A percentile compares a stretch with the other conserved stretches of the same genome.
Evolutionary conservation across 2,797 vertebrate species (phyloP).

Genomic region (Labroides dimidiatus): DNA sequence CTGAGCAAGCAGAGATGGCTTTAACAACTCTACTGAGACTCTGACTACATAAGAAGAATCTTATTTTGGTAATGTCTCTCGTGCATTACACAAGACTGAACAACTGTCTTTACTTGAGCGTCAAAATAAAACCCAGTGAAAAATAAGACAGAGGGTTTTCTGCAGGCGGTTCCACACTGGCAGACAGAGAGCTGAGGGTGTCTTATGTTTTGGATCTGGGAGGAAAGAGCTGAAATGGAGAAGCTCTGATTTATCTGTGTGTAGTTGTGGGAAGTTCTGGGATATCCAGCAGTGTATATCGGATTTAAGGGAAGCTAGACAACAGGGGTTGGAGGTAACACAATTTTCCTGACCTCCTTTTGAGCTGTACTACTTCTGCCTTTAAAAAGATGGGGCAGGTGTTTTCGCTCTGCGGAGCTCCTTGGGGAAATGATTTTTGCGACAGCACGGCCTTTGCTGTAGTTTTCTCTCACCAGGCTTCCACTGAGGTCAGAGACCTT

Average conservation of each 20-base stretch:
- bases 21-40: neutral
- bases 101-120: neutral
- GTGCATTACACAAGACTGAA: neutral
- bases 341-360: slow-evolving; percentile 6
- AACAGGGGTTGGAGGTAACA: neutral
- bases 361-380: neutral
- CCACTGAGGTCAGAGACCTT: neutral
- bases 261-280: neutral
- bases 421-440: neutral
- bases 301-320: neutral
- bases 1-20: neutral
- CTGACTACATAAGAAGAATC: neutral
- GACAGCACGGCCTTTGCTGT: neutral
- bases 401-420: slow-evolving; percentile 9
- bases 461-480: neutral
- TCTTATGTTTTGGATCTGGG: neutral
- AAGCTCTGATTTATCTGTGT: neutral
- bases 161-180: neutral
- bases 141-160: neutral
- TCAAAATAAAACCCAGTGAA: neutral
- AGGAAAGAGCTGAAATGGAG: neutral
- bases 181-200: neutral
- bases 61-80: neutral
- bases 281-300: neutral
- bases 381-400: slow-evolving; percentile 4